Base-by-base conservation (phyloP, 2,888 invertebrate species). In the Lasius platythorax region DNA sequence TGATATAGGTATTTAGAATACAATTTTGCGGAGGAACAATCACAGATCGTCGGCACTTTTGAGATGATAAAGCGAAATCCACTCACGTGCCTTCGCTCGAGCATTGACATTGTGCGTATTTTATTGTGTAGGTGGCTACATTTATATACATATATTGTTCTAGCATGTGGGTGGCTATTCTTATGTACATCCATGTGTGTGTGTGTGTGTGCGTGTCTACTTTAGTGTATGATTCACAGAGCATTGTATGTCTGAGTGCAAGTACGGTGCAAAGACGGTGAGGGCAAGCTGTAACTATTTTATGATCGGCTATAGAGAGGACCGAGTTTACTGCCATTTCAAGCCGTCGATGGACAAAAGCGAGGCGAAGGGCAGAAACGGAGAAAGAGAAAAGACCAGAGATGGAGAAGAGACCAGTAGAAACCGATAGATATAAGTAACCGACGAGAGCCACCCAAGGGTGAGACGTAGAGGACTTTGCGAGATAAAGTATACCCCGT, bases 251-350 rank as follows among this genome's bases (percentile, higher is more conserved):
- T 37, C n/a, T 82, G 66, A 46, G 58, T 61, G 78, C 37, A 64
- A 37, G 66, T 28, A 53, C 70, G n/a, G 23, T 23, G 23, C 23
- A 72, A 30, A 70, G 53, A 46, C 64, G 53, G 79, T 63, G 63
- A 50, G 75, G 74, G 23, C 40, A 56, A 76, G 87, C 82, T 86
- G 86, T 88, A 87, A 88, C 88, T 86, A 83, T 87, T 87, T 89
- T 88, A 88, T 85, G 88, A 85, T 74, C 83, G 23, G 78, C 82
- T 75, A 73, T 81, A 87, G 66, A 85, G 61, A 75, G 72, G 79
- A 83, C 70, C 61, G 76, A 79, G 79, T 76, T 87, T 85, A 88
- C 84, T 82, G 66, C 82, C 84, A 63, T 81, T 87, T 84, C 82
- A 66, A 85, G 82, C 58, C 78, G 43, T 11, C 84, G 84, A 67